Evolutionary conservation across 2,888 invertebrate species (phyloP), one percentile per base, ranked within the genome.

Genomic region (Cartodere bifasciata): DNA sequence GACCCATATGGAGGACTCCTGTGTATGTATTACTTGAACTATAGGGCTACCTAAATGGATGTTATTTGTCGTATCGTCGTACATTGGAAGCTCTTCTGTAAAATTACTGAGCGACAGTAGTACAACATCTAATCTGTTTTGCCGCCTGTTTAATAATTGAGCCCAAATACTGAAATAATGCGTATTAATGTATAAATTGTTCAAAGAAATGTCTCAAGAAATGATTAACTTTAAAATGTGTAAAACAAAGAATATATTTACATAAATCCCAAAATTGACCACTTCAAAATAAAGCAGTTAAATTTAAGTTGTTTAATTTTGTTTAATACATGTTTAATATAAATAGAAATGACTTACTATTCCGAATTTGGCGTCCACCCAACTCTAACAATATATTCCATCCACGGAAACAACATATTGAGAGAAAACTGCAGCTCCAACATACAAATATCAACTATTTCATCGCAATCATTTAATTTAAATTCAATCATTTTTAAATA

Each of bases 281-380:
- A n/a, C n/a, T n/a, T n/a, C n/a, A n/a, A n/a, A n/a, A n/a, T n/a
- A n/a, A n/a, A n/a, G n/a, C n/a, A n/a, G n/a, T n/a, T n/a, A n/a
- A n/a, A n/a, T n/a, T n/a, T n/a, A n/a, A n/a, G n/a, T n/a, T n/a
- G n/a, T n/a, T n/a, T n/a, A n/a, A n/a, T n/a, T n/a, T n/a, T n/a
- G n/a, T n/a, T n/a, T n/a, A n/a, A n/a, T n/a, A n/a, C n/a, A n/a
- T n/a, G n/a, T n/a, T n/a, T n/a, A n/a, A n/a, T 11, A 10, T 13
- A 25, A 31, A 16, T 31, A 14, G 23, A 29, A 33, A 32, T 23
- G 32, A 68, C 81, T 75, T 63, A 92, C 92, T 74, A 80, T 49
- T 81, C 73, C 15, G 87, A 84, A 53, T 88, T 83, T 0, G 88
- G 85, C 0, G 87, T 87, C 95, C 97, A 98, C 0, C 94, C 95